These are phyloP conservation scores for Cyprinodon diabolis DNA, from an alignment of 2,797 vertebrate species.

Conservation along the genomic window DNA sequence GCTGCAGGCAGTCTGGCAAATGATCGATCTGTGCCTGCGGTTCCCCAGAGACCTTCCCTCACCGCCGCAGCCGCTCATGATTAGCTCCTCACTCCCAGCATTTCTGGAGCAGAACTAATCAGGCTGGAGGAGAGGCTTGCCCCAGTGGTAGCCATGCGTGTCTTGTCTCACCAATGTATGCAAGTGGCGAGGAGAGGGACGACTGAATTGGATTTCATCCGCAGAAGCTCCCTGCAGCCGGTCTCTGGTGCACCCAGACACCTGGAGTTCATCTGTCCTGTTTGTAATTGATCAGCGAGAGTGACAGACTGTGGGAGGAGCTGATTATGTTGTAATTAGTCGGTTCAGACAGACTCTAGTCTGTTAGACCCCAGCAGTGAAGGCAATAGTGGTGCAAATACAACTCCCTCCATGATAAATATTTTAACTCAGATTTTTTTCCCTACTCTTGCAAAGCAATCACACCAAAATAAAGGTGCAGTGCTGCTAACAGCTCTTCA, in stretches of 20 bases:
- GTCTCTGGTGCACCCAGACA: slow-evolving; percentile 17
- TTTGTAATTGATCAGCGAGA: slow-evolving; percentile 49
- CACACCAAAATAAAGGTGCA: neutral
- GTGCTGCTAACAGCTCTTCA: no score
- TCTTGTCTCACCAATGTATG: slow-evolving; percentile 57
- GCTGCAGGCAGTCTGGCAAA: slow-evolving; percentile 17
- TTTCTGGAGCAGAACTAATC: slow-evolving; percentile 78
- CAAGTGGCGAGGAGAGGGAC: slow-evolving; percentile 32
- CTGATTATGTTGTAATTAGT: slow-evolving; percentile 55
- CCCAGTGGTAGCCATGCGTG: slow-evolving; percentile 49
- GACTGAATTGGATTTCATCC: slow-evolving; percentile 53
- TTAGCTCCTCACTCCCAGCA: slow-evolving; percentile 69
- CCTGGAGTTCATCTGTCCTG: slow-evolving; percentile 44
- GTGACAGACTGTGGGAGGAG: slow-evolving; percentile 43
- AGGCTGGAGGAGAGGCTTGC: slow-evolving; percentile 55
- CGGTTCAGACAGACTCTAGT: slow-evolving; percentile 34
- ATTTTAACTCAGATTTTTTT: neutral
- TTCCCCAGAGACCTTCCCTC: slow-evolving; percentile 44
- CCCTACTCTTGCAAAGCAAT: neutral
- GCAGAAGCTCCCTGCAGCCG: slow-evolving; percentile 20
- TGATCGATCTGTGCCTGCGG: slow-evolving; percentile 57
- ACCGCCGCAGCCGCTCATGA: slow-evolving; percentile 31
- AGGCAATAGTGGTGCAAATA: neutral
- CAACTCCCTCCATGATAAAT: neutral
- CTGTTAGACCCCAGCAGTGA: neutral